phyloP scores from a whole-genome alignment of 2,113 vertebrate species.

The Forbesichthys agassizii region DNA sequence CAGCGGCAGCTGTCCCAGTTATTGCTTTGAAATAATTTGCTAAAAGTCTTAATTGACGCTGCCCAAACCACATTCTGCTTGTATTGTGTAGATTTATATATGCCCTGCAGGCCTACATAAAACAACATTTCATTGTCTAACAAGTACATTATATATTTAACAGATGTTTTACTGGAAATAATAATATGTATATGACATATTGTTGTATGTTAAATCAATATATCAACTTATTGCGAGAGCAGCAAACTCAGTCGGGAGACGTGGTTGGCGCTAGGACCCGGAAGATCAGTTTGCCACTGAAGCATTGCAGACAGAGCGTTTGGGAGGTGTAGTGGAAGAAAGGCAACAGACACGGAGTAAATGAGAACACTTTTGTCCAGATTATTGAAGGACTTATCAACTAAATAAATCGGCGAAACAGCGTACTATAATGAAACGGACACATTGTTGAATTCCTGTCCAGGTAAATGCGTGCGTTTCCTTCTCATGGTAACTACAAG shows the following conservation, averaged over 20 bases:
- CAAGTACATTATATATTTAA: background rate
- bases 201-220: no score
- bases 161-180: no score
- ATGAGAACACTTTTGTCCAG: constrained; percentile 79
- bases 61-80: constrained; percentile 15
- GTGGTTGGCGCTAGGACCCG: constrained; percentile 72
- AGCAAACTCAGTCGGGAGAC: background rate
- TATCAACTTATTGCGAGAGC: no score
- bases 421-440: constrained; percentile 75
- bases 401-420: constrained; percentile 69
- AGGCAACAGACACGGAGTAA: constrained; percentile 80
- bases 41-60: background rate
- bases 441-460: constrained; percentile 71
- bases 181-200: no score
- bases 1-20: constrained; percentile 32
- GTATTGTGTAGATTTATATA: background rate
- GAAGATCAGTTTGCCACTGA: constrained; percentile 60
- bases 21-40: constrained; percentile 34
- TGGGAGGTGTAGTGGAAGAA: constrained; percentile 82
- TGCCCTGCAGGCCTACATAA: background rate
- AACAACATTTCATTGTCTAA: background rate
- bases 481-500: constrained; percentile 67
- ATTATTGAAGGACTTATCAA: constrained; percentile 78
- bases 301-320: constrained; percentile 75
- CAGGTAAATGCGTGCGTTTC: constrained; percentile 76